Conservation (phyloP, 2,888 invertebrate species). For the Trachelus iudaicus region DNA sequence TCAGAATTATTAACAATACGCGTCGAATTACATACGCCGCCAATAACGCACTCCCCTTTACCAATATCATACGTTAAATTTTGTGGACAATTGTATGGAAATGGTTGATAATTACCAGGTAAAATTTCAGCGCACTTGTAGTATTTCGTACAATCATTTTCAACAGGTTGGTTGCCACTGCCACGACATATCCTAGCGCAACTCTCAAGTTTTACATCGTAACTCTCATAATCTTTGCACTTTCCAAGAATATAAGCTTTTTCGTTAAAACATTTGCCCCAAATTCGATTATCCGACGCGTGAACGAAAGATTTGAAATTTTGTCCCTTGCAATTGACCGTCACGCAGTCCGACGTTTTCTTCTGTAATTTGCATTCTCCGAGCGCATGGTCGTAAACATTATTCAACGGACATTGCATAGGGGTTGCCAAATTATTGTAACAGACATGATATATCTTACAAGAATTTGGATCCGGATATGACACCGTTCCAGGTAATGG, state of each 20-base stretch:
- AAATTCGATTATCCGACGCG: slow-evolving; percentile 26
- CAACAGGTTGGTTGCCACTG: slow-evolving; percentile 19
- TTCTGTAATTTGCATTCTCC: slow-evolving; percentile 9
- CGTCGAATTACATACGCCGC: neutral
- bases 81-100: slow-evolving; percentile 19
- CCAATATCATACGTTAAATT: slow-evolving; percentile 19
- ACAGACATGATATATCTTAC: slow-evolving; percentile 23
- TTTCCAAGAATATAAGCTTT: slow-evolving; percentile 16
- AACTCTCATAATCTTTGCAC: slow-evolving; percentile 26
- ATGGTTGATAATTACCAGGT: neutral
- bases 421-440: neutral
- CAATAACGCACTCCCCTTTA: slow-evolving; percentile 6
- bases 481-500: slow-evolving; percentile 7
- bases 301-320: slow-evolving; percentile 18
- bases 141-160: slow-evolving; percentile 22
- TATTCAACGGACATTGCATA: slow-evolving; percentile 23
- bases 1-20: slow-evolving; percentile 25
- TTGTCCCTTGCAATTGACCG: slow-evolving; percentile 13
- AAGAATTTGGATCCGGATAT: slow-evolving; percentile 24
- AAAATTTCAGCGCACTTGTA: slow-evolving; percentile 17
- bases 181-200: slow-evolving; percentile 20
- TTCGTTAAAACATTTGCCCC: slow-evolving; percentile 17
- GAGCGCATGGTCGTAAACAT: slow-evolving; percentile 24
- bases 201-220: slow-evolving; percentile 1
- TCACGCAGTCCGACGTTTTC: slow-evolving; percentile 9